phyloP scores from a whole-genome alignment of 2,113 vertebrate species.

The Cichladusa arquata region DNA sequence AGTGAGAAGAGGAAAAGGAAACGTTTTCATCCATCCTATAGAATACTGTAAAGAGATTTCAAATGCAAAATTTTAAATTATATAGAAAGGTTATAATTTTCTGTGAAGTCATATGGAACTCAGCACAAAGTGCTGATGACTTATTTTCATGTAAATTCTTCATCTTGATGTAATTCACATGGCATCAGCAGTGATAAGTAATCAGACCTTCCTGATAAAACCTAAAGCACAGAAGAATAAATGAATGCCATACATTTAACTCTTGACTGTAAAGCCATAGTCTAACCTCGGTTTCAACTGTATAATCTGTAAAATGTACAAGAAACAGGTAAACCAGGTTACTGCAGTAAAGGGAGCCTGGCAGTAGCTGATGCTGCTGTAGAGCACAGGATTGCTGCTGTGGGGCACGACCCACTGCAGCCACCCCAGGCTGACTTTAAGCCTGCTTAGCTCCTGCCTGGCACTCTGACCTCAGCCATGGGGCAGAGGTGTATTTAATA shows the following conservation, averaged over 20 bases:
- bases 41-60: not conserved
- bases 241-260: slow-evolving; percentile 7
- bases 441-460: not conserved
- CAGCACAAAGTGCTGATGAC: slow-evolving; percentile 53
- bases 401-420: not conserved
- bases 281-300: not conserved
- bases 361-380: rapidly evolving
- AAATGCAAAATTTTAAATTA: slow-evolving; percentile 11
- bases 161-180: slow-evolving; percentile 50
- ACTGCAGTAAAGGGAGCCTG: not conserved
- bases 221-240: slow-evolving; percentile 12
- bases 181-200: slow-evolving; percentile 59
- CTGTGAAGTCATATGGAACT: slow-evolving; percentile 37
- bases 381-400: not conserved
- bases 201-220: slow-evolving; percentile 62
- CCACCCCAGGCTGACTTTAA: not conserved
- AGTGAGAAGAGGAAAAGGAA: not conserved
- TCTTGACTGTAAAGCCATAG: not conserved
- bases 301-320: not conserved
- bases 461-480: not conserved
- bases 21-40: not conserved
- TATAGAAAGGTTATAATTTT: slow-evolving; percentile 50
- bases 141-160: slow-evolving; percentile 68
- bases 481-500: not conserved
- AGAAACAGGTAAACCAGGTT: not conserved